Base-by-base conservation (phyloP, 2,113 vertebrate species). In the Cyphomyrus plagiostoma region DNA sequence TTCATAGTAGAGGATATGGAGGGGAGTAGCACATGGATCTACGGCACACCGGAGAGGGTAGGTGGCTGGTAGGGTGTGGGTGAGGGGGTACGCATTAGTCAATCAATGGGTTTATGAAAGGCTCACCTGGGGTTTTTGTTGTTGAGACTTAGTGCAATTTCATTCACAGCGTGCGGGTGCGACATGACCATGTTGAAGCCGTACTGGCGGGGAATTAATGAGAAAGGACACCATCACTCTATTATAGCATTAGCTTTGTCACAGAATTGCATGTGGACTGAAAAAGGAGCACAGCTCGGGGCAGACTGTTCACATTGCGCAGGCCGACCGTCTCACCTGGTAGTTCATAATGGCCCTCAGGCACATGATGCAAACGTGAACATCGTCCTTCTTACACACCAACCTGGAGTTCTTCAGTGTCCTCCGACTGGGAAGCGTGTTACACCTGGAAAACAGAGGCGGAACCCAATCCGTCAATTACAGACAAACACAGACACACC, bases 171-270 rank as follows among this genome's bases (percentile, higher is more conserved):
- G 8, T 99, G 98, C 0, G 97, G 98, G 26, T 99, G 98, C 0
- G 98, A 98, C 98, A 99, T 99, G 50, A 99, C 98, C 98, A 99
- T 98, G 92, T 99, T 99, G 95, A 99, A 99, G 13, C 98, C 98
- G 0, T 99, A 99, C 98, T 99, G 92, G 56, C 92, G 90, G 13
- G 85, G 46, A 9, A 48, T 48, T 48, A 48, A 48, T 48, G 46
- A 48, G 8, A 48, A 48, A 87, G 30, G 26, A 87, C 26, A 35
- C 26, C n/a, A 39, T 58, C 17, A 53, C 35, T 49, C 21, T 35
- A 15, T 87, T 53, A 35, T 62, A n/a, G 15, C 35, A 62, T 50
- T 88, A 42, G n/a, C 30, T 45, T 58, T 58, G 52, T 49, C 17
- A 88, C 30, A 42, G 26, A 23, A 88, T 35, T 58, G 35, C 86